Conservation (phyloP, 2,888 invertebrate species). For the Ctenicera cuprea region DNA sequence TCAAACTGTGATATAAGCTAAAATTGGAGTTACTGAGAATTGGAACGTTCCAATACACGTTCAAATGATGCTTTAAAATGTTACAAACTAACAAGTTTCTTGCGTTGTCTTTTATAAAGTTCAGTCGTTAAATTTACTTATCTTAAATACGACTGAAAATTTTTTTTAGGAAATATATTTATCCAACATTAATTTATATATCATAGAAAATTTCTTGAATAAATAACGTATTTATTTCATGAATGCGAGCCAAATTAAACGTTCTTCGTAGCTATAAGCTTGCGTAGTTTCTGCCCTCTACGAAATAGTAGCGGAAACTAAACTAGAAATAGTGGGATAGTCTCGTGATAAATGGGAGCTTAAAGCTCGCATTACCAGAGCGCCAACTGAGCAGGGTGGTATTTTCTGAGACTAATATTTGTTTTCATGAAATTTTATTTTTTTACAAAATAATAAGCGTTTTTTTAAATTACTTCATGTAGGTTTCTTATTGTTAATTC, state of each 20-base stretch:
- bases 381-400: slow-evolving; percentile 26
- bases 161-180: too few relatives aligned
- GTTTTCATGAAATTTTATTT: too few relatives aligned
- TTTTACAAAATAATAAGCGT: too few relatives aligned
- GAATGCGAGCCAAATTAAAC: background rate
- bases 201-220: too few relatives aligned
- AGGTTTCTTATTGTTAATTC: too few relatives aligned
- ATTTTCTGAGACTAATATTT: too few relatives aligned
- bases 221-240: background rate
- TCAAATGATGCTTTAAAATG: background rate
- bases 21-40: slow-evolving; percentile 19
- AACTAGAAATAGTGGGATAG: slow-evolving; percentile 44
- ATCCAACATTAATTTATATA: too few relatives aligned
- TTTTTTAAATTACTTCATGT: too few relatives aligned
- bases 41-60: slow-evolving; percentile 1
- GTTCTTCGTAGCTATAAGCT: background rate
- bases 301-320: slow-evolving; percentile 66
- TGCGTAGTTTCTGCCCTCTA: slow-evolving; percentile 64
- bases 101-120: too few relatives aligned
- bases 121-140: too few relatives aligned
- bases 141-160: too few relatives aligned
- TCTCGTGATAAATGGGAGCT: slow-evolving; percentile 39
- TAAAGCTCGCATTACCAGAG: slow-evolving; percentile 32
- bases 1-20: slow-evolving; percentile 37
- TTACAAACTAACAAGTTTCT: background rate